A percentile compares a stretch with the other conserved stretches of the same genome.
These are phyloP conservation scores for Hyposmocoma kahamanoa DNA, from an alignment of 1,140 invertebrate species.

Conservation along the genomic window DNA sequence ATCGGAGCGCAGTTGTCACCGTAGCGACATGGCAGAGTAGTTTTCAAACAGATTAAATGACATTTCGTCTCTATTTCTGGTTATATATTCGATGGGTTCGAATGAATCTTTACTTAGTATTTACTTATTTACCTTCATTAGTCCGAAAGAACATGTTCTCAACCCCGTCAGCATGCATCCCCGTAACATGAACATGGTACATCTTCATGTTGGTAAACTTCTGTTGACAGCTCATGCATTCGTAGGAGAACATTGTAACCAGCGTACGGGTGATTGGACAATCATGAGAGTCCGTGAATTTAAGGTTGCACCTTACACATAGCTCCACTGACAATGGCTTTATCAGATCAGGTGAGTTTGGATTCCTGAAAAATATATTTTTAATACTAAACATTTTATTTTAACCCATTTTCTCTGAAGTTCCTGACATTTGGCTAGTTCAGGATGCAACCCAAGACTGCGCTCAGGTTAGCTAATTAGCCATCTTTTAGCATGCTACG, in stretches of 20 bases:
- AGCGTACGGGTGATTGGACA: not conserved
- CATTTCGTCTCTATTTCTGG: too few species aligned
- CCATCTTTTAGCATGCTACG: too few species aligned
- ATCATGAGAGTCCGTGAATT: not conserved
- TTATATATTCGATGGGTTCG: too few species aligned
- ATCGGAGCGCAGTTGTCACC: too few species aligned
- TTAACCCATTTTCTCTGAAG: too few species aligned
- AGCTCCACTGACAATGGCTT: slow-evolving; percentile 29
- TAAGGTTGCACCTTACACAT: slow-evolving; percentile 20
- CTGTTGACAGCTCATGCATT: slow-evolving; percentile 30
- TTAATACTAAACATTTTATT: too few species aligned
- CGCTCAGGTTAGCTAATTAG: too few species aligned
- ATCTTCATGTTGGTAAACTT: slow-evolving; percentile 21
- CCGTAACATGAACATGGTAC: slow-evolving; percentile 34
- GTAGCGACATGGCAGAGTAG: too few species aligned
- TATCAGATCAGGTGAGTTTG: slow-evolving; percentile 25
- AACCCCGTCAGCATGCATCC: slow-evolving; percentile 25
- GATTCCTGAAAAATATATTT: slow-evolving; percentile 22
- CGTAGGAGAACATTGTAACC: not conserved
- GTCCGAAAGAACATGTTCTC: slow-evolving; percentile 43
- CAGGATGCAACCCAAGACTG: too few species aligned
- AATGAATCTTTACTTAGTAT: too few species aligned
- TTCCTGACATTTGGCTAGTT: too few species aligned
- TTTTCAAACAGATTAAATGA: too few species aligned
- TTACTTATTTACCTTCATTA: slow-evolving; percentile 26